Conservation (phyloP, 2,113 vertebrate species). For the Polyodon spathula region DNA sequence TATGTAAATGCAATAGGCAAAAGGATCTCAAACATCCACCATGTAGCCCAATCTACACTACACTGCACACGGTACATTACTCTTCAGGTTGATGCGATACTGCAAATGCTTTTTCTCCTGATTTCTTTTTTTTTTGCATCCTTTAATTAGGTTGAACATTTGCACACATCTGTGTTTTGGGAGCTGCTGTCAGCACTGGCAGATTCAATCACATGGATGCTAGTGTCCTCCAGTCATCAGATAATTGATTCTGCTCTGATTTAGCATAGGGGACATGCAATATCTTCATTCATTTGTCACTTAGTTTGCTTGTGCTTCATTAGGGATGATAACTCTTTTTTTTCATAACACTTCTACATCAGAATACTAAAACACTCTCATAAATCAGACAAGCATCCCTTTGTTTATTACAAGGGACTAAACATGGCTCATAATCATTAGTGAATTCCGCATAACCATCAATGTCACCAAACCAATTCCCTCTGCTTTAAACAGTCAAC, state of each 20-base stretch:
- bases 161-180: slow-evolving; percentile 28
- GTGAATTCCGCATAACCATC: not conserved
- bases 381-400: not conserved
- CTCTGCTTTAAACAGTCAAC: too few species aligned
- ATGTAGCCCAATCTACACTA: slow-evolving; percentile 23
- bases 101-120: slow-evolving; percentile 36
- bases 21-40: not conserved
- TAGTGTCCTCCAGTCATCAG: slow-evolving; percentile 43
- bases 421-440: not conserved
- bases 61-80: slow-evolving; percentile 32
- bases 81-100: slow-evolving; percentile 28
- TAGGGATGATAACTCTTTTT: slow-evolving; percentile 18
- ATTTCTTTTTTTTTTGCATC: not conserved
- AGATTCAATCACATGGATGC: slow-evolving; percentile 49
- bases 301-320: slow-evolving; percentile 28
- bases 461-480: too few species aligned
- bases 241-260: slow-evolving; percentile 51
- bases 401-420: not conserved
- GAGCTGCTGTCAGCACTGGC: slow-evolving; percentile 41
- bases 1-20: slow-evolving; percentile 26
- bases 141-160: slow-evolving; percentile 55
- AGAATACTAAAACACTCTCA: not conserved
- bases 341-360: not conserved
- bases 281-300: slow-evolving; percentile 42
- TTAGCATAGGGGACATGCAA: slow-evolving; percentile 37